These are phyloP conservation scores for Drosophila punjabiensis DNA, from an alignment of 1,140 invertebrate species.

Conservation along the genomic window DNA sequence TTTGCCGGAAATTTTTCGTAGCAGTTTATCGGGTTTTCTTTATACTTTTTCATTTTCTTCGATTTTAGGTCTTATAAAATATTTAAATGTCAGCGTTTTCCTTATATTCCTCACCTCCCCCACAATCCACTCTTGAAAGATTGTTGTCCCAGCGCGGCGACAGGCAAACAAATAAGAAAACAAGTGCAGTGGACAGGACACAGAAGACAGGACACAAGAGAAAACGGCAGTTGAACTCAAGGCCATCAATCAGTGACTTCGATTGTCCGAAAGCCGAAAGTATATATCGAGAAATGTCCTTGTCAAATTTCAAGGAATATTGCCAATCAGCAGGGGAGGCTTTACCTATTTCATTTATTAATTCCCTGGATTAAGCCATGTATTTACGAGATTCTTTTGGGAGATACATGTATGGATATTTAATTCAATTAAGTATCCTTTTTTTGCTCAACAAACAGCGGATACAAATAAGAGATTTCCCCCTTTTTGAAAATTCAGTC, in stretches of 20 bases:
- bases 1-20: conserved; percentile 44
- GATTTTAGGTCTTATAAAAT: conserved; percentile 63
- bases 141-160: conserved; percentile 39
- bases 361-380: neutral
- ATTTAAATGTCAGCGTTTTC: conserved; percentile 66
- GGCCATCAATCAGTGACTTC: conserved; percentile 35
- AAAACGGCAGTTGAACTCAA: conserved; percentile 16
- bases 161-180: conserved; percentile 33
- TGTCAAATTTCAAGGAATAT: conserved; percentile 2
- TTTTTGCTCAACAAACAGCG: no score
- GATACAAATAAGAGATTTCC: conserved; percentile 20
- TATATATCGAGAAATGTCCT: neutral
- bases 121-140: conserved; percentile 31
- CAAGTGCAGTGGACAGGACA: conserved; percentile 25
- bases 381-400: neutral
- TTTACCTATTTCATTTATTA: neutral
- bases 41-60: conserved; percentile 13
- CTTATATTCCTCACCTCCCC: neutral
- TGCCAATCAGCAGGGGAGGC: conserved; percentile 3
- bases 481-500: conserved; percentile 8
- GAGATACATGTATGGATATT: conserved; percentile 4
- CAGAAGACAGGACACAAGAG: neutral
- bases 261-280: neutral
- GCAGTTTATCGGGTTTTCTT: conserved; percentile 16
- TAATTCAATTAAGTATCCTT: neutral